phyloP scores from a whole-genome alignment of 2,797 vertebrate species.

The Girardinus metallicus region DNA sequence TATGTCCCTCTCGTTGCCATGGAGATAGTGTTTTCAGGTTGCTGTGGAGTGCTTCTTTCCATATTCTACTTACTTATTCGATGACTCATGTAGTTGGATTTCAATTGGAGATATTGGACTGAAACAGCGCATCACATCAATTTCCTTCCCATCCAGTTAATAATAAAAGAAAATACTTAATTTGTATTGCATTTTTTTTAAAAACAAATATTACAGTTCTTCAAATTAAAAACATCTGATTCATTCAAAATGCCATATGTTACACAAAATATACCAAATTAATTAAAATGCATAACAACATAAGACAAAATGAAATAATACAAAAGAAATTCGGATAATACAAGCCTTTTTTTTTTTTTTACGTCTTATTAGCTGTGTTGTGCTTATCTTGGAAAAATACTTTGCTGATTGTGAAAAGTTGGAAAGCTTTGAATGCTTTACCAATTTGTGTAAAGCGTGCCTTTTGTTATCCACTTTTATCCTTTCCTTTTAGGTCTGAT shows the following conservation, averaged over 20 bases:
- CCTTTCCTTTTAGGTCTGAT: slow-evolving; percentile 43
- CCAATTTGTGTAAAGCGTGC: slow-evolving; percentile 48
- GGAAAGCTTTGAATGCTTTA: neutral
- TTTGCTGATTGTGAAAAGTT: neutral
- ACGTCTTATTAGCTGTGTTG: neutral
- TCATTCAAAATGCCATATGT: too few species aligned
- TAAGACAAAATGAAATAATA: too few species aligned
- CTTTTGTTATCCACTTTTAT: slow-evolving; percentile 18
- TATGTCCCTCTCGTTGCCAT: neutral
- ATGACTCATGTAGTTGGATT: neutral
- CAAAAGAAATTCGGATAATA: too few species aligned
- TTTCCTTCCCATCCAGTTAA: neutral
- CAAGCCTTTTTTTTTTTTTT: too few species aligned
- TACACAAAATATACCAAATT: too few species aligned
- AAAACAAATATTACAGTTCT: too few species aligned
- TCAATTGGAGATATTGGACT: neutral
- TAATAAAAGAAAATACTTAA: too few species aligned
- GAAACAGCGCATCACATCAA: neutral
- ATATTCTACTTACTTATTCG: too few species aligned
- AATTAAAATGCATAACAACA: too few species aligned
- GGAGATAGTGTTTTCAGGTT: neutral
- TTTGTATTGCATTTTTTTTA: too few species aligned
- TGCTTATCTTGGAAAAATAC: too few species aligned
- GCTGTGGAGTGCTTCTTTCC: neutral
- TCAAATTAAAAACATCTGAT: too few species aligned